These are phyloP conservation scores for Helicolenus hilgendorfi DNA, from an alignment of 2,797 vertebrate species.

Conservation along the genomic window DNA sequence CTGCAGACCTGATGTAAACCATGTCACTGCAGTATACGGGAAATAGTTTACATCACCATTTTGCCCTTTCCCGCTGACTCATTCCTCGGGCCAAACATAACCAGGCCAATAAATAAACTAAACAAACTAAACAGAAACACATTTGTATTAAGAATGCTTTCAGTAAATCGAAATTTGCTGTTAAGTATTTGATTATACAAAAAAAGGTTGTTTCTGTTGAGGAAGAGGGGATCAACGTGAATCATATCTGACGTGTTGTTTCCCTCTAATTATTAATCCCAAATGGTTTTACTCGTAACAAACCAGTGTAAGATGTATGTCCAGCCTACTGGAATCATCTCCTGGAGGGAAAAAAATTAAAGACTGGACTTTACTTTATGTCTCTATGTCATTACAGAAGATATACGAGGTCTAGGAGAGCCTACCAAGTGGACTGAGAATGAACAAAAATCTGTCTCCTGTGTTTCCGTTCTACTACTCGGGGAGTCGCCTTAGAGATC, in stretches of 20 bases:
- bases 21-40: constrained; percentile 11
- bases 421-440: neutral
- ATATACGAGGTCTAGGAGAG: neutral
- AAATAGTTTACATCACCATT: constrained; percentile 55
- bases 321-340: neutral
- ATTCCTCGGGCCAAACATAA: constrained; percentile 41
- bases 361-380: neutral
- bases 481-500: constrained; percentile 41
- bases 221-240: neutral
- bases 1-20: constrained; percentile 57
- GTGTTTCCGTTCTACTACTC: constrained; percentile 23
- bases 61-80: neutral
- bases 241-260: neutral
- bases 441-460: constrained; percentile 23
- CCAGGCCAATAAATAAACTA: neutral
- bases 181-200: neutral
- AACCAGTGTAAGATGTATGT: neutral
- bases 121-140: constrained; percentile 16
- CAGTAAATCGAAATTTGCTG: constrained; percentile 18
- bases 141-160: constrained; percentile 39
- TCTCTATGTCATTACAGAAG: neutral
- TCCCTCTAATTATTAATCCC: neutral
- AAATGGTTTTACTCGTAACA: neutral
- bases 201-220: neutral
- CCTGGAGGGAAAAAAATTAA: neutral